Evolutionary conservation across 2,888 invertebrate species (phyloP).

Genomic region (Ophion obscuratus): DNA sequence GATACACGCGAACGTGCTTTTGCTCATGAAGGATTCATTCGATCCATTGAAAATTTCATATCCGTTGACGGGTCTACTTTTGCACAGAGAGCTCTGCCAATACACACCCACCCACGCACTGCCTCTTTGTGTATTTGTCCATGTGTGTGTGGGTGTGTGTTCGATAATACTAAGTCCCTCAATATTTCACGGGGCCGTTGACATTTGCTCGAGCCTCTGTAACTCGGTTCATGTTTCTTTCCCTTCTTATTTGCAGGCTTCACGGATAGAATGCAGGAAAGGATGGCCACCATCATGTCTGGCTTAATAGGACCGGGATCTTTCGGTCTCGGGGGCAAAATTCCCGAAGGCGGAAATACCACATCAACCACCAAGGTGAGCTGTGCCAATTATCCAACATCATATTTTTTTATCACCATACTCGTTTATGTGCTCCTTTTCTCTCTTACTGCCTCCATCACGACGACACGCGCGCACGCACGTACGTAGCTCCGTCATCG

Average conservation of each 20-base stretch:
- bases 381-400: constrained; percentile 51
- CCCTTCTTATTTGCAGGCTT: constrained; percentile 68
- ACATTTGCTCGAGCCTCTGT: constrained; percentile 43
- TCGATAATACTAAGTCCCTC: constrained; percentile 1
- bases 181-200: constrained; percentile 34
- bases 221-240: constrained; percentile 11
- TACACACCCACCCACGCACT: constrained; percentile 5
- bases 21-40: constrained; percentile 59
- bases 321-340: constrained; percentile 70
- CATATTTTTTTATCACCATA: constrained; percentile 46
- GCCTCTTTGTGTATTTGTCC: constrained; percentile 45
- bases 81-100: not conserved
- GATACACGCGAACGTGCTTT: constrained; percentile 37
- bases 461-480: not conserved
- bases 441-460: too few relatives aligned
- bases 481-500: not conserved
- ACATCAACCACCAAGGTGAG: constrained; percentile 81
- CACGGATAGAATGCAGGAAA: constrained; percentile 73
- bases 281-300: constrained; percentile 71
- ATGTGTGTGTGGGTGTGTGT: not conserved
- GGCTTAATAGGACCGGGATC: constrained; percentile 64
- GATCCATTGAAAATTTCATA: constrained; percentile 58
- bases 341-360: constrained; percentile 80
- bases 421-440: constrained; percentile 4
- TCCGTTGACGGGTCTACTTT: constrained; percentile 53